Conservation (phyloP, 2,888 invertebrate species). For the Yponomeuta sedellus region DNA sequence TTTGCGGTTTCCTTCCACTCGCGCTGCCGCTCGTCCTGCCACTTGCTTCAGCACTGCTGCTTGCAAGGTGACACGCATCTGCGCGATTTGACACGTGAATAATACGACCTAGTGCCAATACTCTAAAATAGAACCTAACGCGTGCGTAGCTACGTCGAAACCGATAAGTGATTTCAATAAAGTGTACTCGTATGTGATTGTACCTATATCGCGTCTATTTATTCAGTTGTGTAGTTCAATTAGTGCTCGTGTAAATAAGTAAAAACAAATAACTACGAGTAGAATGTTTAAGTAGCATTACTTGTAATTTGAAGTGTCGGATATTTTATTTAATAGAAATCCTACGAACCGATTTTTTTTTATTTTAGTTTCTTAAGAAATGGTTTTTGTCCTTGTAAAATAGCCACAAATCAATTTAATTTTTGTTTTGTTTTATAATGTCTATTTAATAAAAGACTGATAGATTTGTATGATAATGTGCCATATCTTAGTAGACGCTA, state of each 20-base stretch:
- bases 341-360: not conserved
- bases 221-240: not conserved
- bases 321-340: not conserved
- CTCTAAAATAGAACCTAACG: constrained; percentile 31
- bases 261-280: not conserved
- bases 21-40: constrained; percentile 15
- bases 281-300: not conserved
- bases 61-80: constrained; percentile 51
- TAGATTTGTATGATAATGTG: constrained; percentile 64
- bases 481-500: constrained; percentile 46
- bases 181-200: not conserved
- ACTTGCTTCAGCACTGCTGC: constrained; percentile 29
- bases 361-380: not conserved
- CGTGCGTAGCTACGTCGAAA: constrained; percentile 34
- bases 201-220: not conserved
- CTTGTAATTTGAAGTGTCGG: not conserved
- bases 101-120: constrained; percentile 52
- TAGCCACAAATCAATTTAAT: no score
- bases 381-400: not conserved
- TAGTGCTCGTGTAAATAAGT: not conserved
- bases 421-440: no score
- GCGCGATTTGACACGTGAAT: not conserved
- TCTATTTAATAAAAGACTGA: constrained; percentile 57
- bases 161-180: constrained; percentile 7
- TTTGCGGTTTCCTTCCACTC: constrained; percentile 19